Evolutionary conservation across 2,888 invertebrate species (phyloP), one percentile per base, ranked within the genome.

Genomic region (Standfussiana lucernea): DNA sequence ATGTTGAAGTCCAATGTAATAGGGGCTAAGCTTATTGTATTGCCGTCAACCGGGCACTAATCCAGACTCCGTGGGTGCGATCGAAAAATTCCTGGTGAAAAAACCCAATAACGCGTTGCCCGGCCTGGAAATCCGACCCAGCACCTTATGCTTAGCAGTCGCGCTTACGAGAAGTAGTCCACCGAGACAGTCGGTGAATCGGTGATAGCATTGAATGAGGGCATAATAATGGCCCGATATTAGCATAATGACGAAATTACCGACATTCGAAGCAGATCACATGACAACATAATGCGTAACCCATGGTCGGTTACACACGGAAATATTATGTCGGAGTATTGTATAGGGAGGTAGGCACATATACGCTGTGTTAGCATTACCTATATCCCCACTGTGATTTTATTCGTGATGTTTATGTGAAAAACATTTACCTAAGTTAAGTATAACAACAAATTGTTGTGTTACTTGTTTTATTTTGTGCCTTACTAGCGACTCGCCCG

Each of bases 241-340:
- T 77, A 59, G 32, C 56, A 40, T 77, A 59, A 76, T 47, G 21
- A 24, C 78, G 15, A 77, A 56, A 77, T 65, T 56, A 32, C 37
- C n/a, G 76, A 56, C 78, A 56, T 47, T 65, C 21, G 37, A 0
- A 28, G 37, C 28, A 53, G 35, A 24, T 28, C 77, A 45, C 28
- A 35, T 24, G 37, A 15, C 5, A n/a, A n/a, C 6, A 40, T 66
- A 32, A 78, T 47, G 21, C 32, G 45, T n/a, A 11, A 1, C 32
- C 32, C 45, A 77, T 47, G 67, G 32, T 45, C 47, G 21, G 18
- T n/a, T n/a, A 1, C 37, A 28, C 7, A 24, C 59, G 74, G 74
- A 73, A 73, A 74, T 74, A 45, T n/a, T n/a, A 21, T 18, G 24
- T 37, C 24, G 56, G 28, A 45, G 45, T 73, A 28, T 74, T 21